phyloP scores from a whole-genome alignment of 2,113 vertebrate species.

The Gadus chalcogrammus region DNA sequence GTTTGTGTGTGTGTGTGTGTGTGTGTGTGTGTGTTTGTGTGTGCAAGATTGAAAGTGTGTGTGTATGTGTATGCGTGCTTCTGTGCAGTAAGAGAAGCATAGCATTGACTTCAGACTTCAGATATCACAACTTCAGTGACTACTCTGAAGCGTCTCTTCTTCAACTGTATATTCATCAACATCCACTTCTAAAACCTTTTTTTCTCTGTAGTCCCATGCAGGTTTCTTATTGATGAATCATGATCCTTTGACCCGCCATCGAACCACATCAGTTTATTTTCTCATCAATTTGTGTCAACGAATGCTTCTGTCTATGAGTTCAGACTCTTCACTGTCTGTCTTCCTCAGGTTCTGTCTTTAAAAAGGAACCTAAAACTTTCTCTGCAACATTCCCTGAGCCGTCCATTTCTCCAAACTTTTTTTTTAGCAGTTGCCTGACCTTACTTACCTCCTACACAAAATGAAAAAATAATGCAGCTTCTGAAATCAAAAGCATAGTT shows the following conservation, averaged over 20 bases:
- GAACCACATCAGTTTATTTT: constrained; percentile 15
- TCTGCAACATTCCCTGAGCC: not conserved
- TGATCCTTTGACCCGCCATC: not conserved
- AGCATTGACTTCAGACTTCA: not conserved
- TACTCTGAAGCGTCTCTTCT: not conserved
- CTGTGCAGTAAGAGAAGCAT: too few relatives aligned
- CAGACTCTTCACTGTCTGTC: not conserved
- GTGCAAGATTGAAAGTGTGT: too few relatives aligned
- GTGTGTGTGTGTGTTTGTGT: not conserved
- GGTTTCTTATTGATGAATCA: not conserved
- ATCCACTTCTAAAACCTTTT: not conserved
- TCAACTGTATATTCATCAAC: not conserved
- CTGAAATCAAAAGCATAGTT: constrained; percentile 26
- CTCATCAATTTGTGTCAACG: constrained; percentile 4
- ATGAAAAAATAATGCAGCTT: constrained; percentile 18
- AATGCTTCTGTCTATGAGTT: not conserved
- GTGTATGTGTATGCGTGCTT: too few relatives aligned
- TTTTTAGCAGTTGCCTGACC: constrained; percentile 3
- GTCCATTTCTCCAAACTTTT: too few relatives aligned
- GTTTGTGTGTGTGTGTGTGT: too few relatives aligned
- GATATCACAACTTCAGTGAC: not conserved
- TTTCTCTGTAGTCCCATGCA: not conserved
- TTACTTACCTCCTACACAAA: constrained; percentile 11
- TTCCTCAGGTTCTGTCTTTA: not conserved
- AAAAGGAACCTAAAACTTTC: not conserved